Conservation (phyloP, 2,797 vertebrate species). For the Cichlasoma orientale region DNA sequence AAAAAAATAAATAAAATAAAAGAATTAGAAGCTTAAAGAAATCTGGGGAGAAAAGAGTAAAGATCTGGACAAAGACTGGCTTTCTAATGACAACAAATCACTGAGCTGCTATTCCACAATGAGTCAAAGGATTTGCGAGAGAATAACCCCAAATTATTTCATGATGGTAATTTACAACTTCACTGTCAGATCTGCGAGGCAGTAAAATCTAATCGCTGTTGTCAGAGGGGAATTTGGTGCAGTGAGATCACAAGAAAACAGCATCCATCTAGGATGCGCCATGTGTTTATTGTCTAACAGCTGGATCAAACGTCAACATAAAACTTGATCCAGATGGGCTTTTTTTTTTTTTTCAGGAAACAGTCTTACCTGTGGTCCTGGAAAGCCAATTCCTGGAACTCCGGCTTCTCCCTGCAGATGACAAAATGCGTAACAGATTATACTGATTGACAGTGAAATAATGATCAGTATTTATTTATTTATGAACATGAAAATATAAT, state of each 20-base stretch:
- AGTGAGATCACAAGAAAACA: constrained; percentile 9
- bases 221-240: not conserved
- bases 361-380: constrained; percentile 74
- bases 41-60: not conserved
- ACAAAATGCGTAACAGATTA: constrained; percentile 14
- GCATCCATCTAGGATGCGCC: not conserved
- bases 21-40: not conserved
- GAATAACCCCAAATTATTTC: not conserved
- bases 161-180: constrained; percentile 36
- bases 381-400: constrained; percentile 63
- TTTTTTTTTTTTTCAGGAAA: not conserved
- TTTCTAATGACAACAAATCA: not conserved
- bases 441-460: not conserved
- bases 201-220: not conserved
- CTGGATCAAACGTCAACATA: constrained; percentile 9
- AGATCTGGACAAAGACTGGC: not conserved
- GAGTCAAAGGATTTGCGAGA: constrained; percentile 4
- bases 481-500: constrained; percentile 1
- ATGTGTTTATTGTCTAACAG: not conserved
- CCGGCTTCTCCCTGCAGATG: constrained; percentile 76
- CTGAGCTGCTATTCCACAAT: not conserved
- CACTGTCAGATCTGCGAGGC: not conserved
- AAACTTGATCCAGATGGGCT: constrained; percentile 2
- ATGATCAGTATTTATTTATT: no score
- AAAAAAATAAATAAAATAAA: not conserved